Conservation (phyloP, 2,888 invertebrate species). For the Oligia strigilis region DNA sequence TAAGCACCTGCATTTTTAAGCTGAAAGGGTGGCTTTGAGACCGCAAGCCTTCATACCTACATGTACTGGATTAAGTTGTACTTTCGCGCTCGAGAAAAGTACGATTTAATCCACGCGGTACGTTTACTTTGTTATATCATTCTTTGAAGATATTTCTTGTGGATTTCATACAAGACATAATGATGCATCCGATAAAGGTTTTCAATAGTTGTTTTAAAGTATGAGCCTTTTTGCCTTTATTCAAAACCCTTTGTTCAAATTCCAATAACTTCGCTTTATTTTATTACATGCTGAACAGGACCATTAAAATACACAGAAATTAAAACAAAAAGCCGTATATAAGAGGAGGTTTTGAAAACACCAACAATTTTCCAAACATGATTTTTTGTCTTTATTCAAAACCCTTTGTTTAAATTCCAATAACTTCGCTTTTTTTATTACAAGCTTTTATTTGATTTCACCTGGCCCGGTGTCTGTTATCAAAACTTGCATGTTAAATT, state of each 20-base stretch:
- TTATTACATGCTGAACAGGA: no score
- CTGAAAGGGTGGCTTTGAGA: slow-evolving; percentile 32
- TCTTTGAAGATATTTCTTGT: background rate
- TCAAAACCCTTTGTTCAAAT: no score
- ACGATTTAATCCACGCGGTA: slow-evolving; percentile 13
- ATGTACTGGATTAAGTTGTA: slow-evolving; percentile 49
- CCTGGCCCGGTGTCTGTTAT: no score
- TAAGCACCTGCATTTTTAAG: slow-evolving; percentile 13
- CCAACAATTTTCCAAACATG: no score
- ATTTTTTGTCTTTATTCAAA: background rate
- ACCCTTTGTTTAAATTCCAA: background rate
- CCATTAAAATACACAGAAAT: background rate
- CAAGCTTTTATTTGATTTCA: no score
- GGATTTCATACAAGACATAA: no score
- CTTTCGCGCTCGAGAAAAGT: slow-evolving; percentile 32
- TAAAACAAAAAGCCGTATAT: background rate
- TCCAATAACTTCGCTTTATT: no score
- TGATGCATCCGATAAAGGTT: background rate
- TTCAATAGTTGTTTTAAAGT: background rate
- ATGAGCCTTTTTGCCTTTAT: no score
- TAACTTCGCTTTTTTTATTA: background rate
- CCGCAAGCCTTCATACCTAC: slow-evolving; percentile 9
- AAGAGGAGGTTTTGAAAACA: background rate
- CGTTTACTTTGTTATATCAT: background rate
- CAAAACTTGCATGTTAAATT: no score